A percentile compares a stretch with the other conserved stretches of the same genome.
These are phyloP conservation scores for Polydrusus cervinus DNA, from an alignment of 2,888 invertebrate species.

Conservation along the genomic window DNA sequence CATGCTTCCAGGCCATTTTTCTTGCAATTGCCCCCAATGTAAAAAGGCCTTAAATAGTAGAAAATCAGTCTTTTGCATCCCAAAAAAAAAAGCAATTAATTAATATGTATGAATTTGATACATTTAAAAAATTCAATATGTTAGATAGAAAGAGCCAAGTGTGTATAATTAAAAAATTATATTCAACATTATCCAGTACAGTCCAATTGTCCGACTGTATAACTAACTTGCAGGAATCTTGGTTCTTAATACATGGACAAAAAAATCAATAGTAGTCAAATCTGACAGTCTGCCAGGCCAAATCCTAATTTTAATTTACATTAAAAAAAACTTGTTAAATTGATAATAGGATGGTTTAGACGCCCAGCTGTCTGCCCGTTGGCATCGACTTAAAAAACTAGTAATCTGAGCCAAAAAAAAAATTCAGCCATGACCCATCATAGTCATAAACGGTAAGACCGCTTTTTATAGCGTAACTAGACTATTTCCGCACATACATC, in stretches of 20 bases:
- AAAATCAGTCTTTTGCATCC: too few species aligned
- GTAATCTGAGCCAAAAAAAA: not conserved
- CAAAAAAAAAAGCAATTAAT: too few species aligned
- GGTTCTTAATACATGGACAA: not conserved
- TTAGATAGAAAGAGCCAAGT: too few species aligned
- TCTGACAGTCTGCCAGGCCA: not conserved
- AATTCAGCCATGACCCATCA: not conserved
- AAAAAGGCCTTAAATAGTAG: too few species aligned
- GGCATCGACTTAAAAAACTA: not conserved
- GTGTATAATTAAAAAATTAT: too few species aligned
- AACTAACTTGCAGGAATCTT: not conserved
- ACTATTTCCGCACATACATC: not conserved
- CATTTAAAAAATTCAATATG: too few species aligned
- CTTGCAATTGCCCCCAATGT: too few species aligned
- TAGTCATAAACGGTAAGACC: not conserved
- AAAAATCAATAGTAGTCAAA: not conserved
- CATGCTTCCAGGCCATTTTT: too few species aligned
- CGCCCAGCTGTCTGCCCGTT: slow-evolving; percentile 4
- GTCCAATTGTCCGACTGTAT: not conserved
- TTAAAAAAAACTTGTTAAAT: not conserved
- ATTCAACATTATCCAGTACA: too few species aligned
- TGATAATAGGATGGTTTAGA: not conserved
- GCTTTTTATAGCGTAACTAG: not conserved
- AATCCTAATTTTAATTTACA: not conserved
- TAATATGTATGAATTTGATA: too few species aligned